Base-by-base conservation (phyloP, 1,140 invertebrate species). In the Lysiphlebus fabarum region DNA sequence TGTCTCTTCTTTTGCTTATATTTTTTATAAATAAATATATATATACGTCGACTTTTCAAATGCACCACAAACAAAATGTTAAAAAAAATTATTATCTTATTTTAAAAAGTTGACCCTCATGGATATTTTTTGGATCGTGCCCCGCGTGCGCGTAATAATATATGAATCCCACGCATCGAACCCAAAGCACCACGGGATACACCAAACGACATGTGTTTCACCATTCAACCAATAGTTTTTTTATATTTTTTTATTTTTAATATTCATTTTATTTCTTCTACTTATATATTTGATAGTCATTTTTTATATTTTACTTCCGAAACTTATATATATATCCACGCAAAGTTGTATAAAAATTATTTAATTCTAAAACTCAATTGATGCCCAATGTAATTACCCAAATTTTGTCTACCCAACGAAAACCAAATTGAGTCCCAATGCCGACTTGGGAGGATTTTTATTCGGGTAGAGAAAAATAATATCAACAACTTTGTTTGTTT, bases 91-190 rank as follows among this genome's bases (percentile, higher is more conserved):
- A 26, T 26, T 26, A 26, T 26, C 17, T 26, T 26, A 26, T 26
- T 26, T 26, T 26, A 26, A 26, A 26, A 26, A 26, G 17, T 26
- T 26, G 17, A 26, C 17, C 17, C 17, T 26, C 1, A 26, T 26
- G 17, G 17, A 36, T 51, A 51, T 33, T 51, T 51, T 51, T 51
- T 38, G 49, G 7, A 57, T 44, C 26, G 44, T 51, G 49, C 49
- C 56, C 57, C 59, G 58, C 61, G 62, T 63, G 62, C 63, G 62
- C 37, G 17, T 26, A 58, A 61, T 67, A 68, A 73, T 73, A 70
- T 70, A 78, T 74, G 75, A 78, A 77, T 77, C 75, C 74, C 73
- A 79, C 75, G 76, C 74, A 79, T 71, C 70, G 73, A 74, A 74
- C 67, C 69, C 69, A 68, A 64, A 66, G 70, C 75, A 70, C 76